Evolutionary conservation across 2,888 invertebrate genomes (phyloP).

Genomic region (Diadegma fenestrale): DNA sequence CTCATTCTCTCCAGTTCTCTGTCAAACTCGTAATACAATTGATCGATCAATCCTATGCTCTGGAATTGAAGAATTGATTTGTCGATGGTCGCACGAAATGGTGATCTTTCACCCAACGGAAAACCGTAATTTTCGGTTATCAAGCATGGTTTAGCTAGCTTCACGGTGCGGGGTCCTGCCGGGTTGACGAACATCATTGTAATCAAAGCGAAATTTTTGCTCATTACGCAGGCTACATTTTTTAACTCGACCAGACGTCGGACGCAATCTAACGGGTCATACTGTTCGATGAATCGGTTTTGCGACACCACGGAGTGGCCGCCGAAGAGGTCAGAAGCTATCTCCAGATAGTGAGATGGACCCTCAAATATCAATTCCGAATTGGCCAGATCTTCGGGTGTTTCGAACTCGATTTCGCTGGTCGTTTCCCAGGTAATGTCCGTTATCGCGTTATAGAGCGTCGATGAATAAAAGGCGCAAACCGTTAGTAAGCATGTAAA

Average conservation of each 20-base stretch:
- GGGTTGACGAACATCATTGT: background rate
- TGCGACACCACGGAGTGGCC: background rate
- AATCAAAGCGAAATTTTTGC: background rate
- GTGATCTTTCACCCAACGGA: conserved; percentile 46
- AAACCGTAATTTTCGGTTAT: conserved; percentile 46
- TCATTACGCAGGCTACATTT: conserved; percentile 52
- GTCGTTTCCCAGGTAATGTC: conserved; percentile 34
- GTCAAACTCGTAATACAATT: background rate
- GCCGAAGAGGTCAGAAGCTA: background rate
- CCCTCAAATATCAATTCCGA: conserved; percentile 54
- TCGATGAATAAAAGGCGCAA: background rate
- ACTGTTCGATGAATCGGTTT: conserved; percentile 37
- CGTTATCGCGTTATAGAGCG: conserved; percentile 64
- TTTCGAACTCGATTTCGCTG: conserved; percentile 30
- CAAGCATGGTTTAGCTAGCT: conserved; percentile 53
- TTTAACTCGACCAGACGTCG: conserved; percentile 3
- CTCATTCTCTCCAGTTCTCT: background rate
- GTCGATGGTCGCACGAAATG: conserved; percentile 55
- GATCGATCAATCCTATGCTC: background rate
- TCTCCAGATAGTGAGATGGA: conserved; percentile 18
- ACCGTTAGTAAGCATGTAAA: conserved; percentile 37
- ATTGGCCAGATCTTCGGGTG: conserved; percentile 60
- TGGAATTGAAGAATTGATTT: conserved; percentile 1
- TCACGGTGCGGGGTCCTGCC: background rate
- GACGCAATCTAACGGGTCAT: conserved; percentile 9